Conservation (phyloP, 2,888 invertebrate genomes). For the Latrodectus hesperus region DNA sequence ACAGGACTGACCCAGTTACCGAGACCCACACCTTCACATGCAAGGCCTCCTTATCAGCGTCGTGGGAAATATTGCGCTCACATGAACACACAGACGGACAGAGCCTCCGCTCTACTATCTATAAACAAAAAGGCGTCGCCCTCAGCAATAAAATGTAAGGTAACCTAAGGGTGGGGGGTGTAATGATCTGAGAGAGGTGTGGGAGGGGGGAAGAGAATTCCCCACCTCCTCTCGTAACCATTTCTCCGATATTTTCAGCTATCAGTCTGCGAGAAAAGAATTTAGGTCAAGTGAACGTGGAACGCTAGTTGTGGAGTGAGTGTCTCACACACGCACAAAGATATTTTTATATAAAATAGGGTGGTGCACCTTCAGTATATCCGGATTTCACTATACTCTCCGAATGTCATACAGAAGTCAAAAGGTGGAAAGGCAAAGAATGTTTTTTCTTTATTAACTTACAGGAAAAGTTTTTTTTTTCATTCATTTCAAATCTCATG, state of each 20-base stretch:
- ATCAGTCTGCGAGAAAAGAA: conserved; percentile 41
- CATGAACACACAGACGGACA: too few relatives aligned
- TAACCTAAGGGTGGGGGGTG: background rate
- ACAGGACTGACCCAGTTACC: conserved; percentile 49
- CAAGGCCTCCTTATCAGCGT: conserved; percentile 3
- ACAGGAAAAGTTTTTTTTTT: too few relatives aligned
- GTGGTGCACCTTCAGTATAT: conserved; percentile 21
- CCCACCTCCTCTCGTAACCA: conserved; percentile 8
- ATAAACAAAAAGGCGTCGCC: background rate
- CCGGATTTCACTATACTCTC: conserved; percentile 12
- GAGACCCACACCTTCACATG: conserved; percentile 22
- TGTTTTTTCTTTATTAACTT: too few relatives aligned
- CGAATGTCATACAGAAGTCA: background rate
- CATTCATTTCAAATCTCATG: too few relatives aligned
- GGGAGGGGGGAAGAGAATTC: conserved; percentile 24
- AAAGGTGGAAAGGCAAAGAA: background rate
- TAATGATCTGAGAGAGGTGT: conserved; percentile 5
- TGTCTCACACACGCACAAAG: background rate
- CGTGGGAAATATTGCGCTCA: background rate
- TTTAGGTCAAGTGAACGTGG: conserved; percentile 49
- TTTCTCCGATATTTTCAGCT: conserved; percentile 21
- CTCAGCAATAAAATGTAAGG: background rate
- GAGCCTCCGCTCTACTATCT: background rate
- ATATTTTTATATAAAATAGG: conserved; percentile 51
- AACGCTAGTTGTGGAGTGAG: conserved; percentile 1